phyloP scores from a whole-genome alignment of 2,888 invertebrate species.

The Zygaena filipendulae region DNA sequence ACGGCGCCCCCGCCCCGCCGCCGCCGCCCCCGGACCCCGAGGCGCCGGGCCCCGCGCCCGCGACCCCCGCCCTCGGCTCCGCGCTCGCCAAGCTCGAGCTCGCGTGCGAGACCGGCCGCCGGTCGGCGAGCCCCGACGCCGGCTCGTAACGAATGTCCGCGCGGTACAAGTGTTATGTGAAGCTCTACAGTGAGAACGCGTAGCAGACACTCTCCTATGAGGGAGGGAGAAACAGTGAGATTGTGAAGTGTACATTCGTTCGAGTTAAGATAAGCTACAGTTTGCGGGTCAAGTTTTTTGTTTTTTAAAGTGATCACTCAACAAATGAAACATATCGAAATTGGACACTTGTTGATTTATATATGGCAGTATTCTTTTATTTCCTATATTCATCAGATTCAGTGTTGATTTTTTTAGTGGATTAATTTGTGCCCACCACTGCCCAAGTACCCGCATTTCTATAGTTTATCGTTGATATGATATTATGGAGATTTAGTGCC shows the following conservation, averaged over 20 bases:
- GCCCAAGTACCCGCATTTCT: too few species aligned
- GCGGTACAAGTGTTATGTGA: conserved; percentile 4
- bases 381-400: too few species aligned
- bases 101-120: conserved; percentile 1
- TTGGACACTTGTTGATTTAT: too few species aligned
- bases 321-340: too few species aligned
- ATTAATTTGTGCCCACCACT: too few species aligned
- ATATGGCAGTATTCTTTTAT: too few species aligned
- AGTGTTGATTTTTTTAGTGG: too few species aligned
- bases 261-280: conserved; percentile 1
- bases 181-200: too few species aligned
- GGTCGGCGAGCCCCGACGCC: conserved; percentile 9
- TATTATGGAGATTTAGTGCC: too few species aligned
- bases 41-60: conserved; percentile 23
- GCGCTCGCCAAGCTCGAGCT: conserved; percentile 6
- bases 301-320: too few species aligned
- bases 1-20: conserved; percentile 42
- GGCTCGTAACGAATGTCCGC: conserved; percentile 20
- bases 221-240: background rate
- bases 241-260: background rate
- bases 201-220: too few species aligned
- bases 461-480: too few species aligned
- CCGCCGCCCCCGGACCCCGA: conserved; percentile 39
- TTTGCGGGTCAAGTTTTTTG: background rate
- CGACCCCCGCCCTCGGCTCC: conserved; percentile 9